Conservation (phyloP, 2,888 invertebrate species). For the Ctenicera cuprea region DNA sequence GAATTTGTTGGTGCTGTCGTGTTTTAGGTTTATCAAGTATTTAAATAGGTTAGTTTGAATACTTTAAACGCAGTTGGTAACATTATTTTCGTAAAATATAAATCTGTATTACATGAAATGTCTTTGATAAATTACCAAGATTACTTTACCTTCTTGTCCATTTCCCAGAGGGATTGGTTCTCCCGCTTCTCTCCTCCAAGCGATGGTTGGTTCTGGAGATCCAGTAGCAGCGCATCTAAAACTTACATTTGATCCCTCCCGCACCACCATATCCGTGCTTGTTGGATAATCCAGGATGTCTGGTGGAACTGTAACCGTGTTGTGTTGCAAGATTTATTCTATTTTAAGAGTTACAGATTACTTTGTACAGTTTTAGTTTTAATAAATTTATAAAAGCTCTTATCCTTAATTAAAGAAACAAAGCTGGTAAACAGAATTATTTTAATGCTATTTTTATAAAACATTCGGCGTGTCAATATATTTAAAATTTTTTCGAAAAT, state of each 20-base stretch:
- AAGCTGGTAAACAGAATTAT: no score
- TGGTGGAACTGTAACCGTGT: constrained; percentile 74
- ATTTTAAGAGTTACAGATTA: not conserved
- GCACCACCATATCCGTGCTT: constrained; percentile 88
- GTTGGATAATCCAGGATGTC: constrained; percentile 88
- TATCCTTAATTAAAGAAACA: no score
- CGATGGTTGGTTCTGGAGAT: constrained; percentile 90
- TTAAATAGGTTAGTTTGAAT: not conserved
- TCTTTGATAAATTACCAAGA: not conserved
- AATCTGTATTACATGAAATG: no score
- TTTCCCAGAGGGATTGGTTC: constrained; percentile 82
- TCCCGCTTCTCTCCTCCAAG: constrained; percentile 90
- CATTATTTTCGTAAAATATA: no score
- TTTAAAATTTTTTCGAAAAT: no score
- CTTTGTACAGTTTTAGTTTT: no score
- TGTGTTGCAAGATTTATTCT: constrained; percentile 3
- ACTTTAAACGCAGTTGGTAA: not conserved
- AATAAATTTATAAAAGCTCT: no score
- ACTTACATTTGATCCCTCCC: constrained; percentile 91
- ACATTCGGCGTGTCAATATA: no score
- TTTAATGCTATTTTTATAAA: no score
- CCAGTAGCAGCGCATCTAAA: constrained; percentile 91
- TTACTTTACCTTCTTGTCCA: constrained; percentile 79
- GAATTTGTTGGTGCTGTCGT: constrained; percentile 1
- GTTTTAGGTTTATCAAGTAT: not conserved